A percentile compares a stretch with the other conserved stretches of the same genome.
phyloP scores from a whole-genome alignment of 2,113 vertebrate genomes.

The Mesitornis unicolor region DNA sequence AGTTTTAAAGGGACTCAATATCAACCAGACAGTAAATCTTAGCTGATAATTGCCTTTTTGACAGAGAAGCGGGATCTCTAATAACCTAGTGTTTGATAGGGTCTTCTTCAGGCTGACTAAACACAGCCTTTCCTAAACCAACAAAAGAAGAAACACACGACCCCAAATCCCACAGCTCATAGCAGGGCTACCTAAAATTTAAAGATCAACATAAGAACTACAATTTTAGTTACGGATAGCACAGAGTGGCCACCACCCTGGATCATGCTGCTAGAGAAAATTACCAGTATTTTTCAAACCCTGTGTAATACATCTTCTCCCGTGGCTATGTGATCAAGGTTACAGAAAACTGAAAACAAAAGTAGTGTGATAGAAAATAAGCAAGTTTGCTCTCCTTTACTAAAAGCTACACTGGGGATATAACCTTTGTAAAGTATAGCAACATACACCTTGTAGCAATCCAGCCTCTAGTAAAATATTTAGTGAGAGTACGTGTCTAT shows the following conservation, averaged over 20 bases:
- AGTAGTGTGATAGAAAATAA: neutral
- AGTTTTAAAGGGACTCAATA: neutral
- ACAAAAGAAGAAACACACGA: neutral
- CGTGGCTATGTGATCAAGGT: neutral
- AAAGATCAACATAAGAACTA: neutral
- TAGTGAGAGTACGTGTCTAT: rapidly evolving
- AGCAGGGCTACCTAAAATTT: neutral
- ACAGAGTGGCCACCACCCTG: neutral
- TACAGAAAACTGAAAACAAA: neutral
- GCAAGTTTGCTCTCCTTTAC: neutral
- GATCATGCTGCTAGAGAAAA: neutral
- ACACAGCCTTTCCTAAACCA: neutral
- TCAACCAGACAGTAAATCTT: neutral
- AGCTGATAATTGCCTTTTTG: neutral
- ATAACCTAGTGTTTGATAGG: neutral
- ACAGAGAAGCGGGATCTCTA: neutral
- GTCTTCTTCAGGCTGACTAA: neutral
- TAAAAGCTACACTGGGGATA: neutral
- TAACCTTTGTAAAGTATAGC: neutral
- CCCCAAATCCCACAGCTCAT: neutral
- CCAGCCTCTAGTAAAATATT: neutral
- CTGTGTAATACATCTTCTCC: neutral
- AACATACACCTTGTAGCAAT: neutral
- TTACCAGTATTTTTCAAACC: neutral
- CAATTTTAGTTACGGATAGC: neutral